Evolutionary conservation across 2,888 invertebrate species (phyloP).

Genomic region (Sesamia inferens): DNA sequence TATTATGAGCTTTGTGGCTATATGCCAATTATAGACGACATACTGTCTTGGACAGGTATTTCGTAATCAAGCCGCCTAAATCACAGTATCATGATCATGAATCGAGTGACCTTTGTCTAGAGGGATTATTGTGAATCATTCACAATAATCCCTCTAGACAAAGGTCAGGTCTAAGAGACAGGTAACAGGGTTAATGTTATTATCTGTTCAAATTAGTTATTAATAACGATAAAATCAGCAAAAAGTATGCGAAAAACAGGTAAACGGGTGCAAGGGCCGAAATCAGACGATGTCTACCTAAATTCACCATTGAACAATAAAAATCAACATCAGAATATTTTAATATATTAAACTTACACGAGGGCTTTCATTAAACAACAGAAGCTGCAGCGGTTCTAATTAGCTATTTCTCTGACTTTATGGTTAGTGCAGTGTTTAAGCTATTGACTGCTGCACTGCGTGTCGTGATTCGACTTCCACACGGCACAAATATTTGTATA

Average conservation of each 20-base stretch:
- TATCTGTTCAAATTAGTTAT: background rate
- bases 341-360: background rate
- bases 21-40: conserved; percentile 38
- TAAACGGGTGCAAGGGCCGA: background rate
- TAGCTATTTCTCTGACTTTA: too few relatives aligned
- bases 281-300: too few relatives aligned
- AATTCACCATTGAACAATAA: background rate
- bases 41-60: conserved; percentile 41
- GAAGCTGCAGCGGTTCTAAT: too few relatives aligned
- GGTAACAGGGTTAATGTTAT: background rate
- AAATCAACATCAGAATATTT: background rate
- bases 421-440: too few relatives aligned
- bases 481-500: too few relatives aligned
- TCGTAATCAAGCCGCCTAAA: conserved; percentile 46
- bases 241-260: background rate
- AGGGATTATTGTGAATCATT: conserved; percentile 17
- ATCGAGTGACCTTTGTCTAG: conserved; percentile 27
- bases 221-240: background rate
- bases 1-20: conserved; percentile 8
- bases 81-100: conserved; percentile 26
- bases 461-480: too few relatives aligned
- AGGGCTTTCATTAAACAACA: too few relatives aligned
- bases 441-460: too few relatives aligned
- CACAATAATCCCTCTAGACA: too few relatives aligned
- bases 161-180: background rate